These are phyloP conservation scores for Elegia similella DNA, from an alignment of 2,888 invertebrate genomes.

Conservation along the genomic window DNA sequence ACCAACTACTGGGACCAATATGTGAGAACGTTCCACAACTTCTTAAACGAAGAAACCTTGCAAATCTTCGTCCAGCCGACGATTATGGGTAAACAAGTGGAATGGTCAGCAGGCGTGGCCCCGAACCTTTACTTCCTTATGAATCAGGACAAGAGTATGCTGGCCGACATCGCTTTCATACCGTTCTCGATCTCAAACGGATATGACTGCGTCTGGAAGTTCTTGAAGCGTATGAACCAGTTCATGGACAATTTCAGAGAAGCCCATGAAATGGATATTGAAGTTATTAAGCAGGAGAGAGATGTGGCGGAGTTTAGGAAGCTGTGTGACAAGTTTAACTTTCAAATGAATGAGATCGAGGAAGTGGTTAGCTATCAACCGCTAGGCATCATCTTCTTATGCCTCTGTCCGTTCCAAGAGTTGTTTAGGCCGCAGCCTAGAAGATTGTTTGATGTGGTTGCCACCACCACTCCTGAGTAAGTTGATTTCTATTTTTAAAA, in stretches of 20 bases:
- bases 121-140: constrained; percentile 87
- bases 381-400: constrained; percentile 87
- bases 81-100: constrained; percentile 91
- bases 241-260: constrained; percentile 87
- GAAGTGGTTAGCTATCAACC: constrained; percentile 85
- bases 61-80: constrained; percentile 90
- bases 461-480: constrained; percentile 85
- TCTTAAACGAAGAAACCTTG: constrained; percentile 86
- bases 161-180: constrained; percentile 79
- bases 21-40: constrained; percentile 85
- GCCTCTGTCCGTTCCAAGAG: constrained; percentile 86
- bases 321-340: constrained; percentile 85
- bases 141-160: constrained; percentile 83
- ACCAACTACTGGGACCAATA: constrained; percentile 85
- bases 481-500: constrained; percentile 35
- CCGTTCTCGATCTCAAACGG: constrained; percentile 80
- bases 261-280: constrained; percentile 84
- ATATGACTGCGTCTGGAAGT: constrained; percentile 83
- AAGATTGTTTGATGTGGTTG: constrained; percentile 84
- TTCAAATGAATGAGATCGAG: constrained; percentile 86
- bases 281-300: constrained; percentile 83
- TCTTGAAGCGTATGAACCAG: constrained; percentile 83
- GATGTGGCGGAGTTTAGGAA: constrained; percentile 84
- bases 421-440: constrained; percentile 87
- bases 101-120: constrained; percentile 87